Percentiles rank a stretch among this genome's conserved stretches.
Evolutionary conservation across 1,140 invertebrate species (phyloP).

Genomic region (Lamellibrachia luymesi): DNA sequence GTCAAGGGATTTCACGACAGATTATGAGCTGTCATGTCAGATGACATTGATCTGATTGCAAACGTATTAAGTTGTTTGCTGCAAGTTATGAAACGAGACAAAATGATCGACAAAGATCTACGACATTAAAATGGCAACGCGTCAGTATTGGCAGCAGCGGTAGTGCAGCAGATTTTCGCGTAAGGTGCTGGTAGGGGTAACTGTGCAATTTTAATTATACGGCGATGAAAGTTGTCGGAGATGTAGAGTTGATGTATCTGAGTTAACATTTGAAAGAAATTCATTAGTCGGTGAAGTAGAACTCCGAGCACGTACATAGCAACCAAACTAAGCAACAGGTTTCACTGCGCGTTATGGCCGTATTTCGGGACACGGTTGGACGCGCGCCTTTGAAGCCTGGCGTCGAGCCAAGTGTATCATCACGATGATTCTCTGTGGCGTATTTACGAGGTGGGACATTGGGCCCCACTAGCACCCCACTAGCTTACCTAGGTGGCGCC

Average conservation of each 20-base stretch:
- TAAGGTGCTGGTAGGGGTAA: neutral
- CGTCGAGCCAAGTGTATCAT: no score
- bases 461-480: no score
- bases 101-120: neutral
- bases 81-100: neutral
- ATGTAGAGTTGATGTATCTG: neutral
- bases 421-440: no score
- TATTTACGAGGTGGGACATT: no score
- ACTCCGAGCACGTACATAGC: neutral
- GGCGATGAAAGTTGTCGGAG: neutral
- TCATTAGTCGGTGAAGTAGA: neutral
- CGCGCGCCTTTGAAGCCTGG: neutral
- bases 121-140: neutral
- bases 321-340: neutral
- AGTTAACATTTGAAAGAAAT: neutral
- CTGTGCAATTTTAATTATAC: neutral
- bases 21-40: neutral
- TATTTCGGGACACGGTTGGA: neutral
- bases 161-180: neutral
- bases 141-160: neutral
- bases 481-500: no score
- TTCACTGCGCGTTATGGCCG: neutral
- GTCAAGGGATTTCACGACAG: neutral
- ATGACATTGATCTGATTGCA: neutral
- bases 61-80: neutral